Percentiles rank a stretch among this genome's conserved stretches.
phyloP scores from a whole-genome alignment of 2,797 vertebrate genomes.

The Channallabes apus region DNA sequence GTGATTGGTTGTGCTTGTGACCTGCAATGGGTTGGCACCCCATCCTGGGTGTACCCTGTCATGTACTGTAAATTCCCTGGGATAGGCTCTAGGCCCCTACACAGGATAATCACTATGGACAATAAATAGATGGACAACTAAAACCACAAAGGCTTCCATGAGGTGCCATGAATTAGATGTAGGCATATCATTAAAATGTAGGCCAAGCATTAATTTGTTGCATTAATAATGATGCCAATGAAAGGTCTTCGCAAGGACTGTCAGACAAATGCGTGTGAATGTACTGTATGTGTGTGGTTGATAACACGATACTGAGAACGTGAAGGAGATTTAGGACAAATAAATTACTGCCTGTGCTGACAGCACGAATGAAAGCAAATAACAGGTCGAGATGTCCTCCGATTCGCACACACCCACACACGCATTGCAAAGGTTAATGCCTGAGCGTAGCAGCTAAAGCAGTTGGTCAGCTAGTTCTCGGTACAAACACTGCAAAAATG shows the following conservation, averaged over 20 bases:
- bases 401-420: constrained; percentile 52
- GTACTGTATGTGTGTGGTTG: not conserved
- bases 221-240: not conserved
- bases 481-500: constrained; percentile 16
- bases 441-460: constrained; percentile 23
- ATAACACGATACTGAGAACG: constrained; percentile 14
- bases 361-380: constrained; percentile 38
- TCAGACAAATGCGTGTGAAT: not conserved
- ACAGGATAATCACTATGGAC: no score
- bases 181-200: not conserved
- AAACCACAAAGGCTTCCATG: not conserved
- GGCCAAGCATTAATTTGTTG: not conserved
- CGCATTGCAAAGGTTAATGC: constrained; percentile 36
- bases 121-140: no score
- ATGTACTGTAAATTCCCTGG: no score
- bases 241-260: not conserved
- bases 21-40: no score
- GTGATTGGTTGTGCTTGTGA: no score
- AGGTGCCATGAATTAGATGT: not conserved
- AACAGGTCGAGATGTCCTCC: constrained; percentile 33
- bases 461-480: constrained; percentile 31
- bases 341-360: constrained; percentile 45
- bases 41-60: no score
- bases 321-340: constrained; percentile 41
- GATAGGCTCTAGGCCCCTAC: no score